Evolutionary conservation across 2,888 invertebrate species (phyloP).

Genomic region (Busseola fusca): DNA sequence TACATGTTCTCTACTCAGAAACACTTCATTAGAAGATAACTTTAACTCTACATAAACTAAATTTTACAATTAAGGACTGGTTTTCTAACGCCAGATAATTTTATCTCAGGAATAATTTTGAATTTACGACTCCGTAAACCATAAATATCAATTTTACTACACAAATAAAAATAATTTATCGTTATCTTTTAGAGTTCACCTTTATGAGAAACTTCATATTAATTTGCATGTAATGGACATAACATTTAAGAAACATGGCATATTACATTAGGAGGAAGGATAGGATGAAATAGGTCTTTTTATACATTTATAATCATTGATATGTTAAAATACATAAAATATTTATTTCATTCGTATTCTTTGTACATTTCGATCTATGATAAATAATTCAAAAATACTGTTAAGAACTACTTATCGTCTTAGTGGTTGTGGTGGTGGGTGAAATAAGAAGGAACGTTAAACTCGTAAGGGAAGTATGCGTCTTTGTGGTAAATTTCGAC

Average conservation of each 20-base stretch:
- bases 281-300: not conserved
- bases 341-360: slow-evolving; percentile 34
- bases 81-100: no score
- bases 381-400: slow-evolving; percentile 26
- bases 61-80: not conserved
- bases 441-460: slow-evolving; percentile 69
- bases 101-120: no score
- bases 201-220: not conserved
- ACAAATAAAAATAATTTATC: no score
- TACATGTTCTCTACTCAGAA: not conserved
- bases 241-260: not conserved
- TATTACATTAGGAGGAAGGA: not conserved
- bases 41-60: not conserved
- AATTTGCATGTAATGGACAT: not conserved
- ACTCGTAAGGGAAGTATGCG: slow-evolving; percentile 72
- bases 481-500: slow-evolving; percentile 87
- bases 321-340: slow-evolving; percentile 9
- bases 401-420: slow-evolving; percentile 12
- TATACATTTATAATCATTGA: slow-evolving; percentile 2
- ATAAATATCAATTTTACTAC: no score
- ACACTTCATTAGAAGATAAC: not conserved
- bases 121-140: no score
- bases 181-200: no score
- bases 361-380: slow-evolving; percentile 36
- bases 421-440: slow-evolving; percentile 58